Base-by-base conservation (phyloP, 2,113 vertebrate genomes). In the Prochilodus magdalenae region DNA sequence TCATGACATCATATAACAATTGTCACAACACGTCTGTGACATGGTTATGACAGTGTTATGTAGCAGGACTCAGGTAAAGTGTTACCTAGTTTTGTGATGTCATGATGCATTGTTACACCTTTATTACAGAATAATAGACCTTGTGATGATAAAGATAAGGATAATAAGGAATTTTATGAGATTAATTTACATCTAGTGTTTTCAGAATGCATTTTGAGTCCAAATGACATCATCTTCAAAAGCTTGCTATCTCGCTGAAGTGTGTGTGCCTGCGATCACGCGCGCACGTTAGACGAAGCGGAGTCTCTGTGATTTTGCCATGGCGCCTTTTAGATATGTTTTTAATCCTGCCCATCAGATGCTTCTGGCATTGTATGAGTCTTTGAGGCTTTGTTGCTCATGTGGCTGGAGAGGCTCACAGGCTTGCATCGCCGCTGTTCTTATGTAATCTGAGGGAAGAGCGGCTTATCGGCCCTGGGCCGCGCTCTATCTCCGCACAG, bases 271-370 rank as follows among this genome's bases (percentile, higher is more conserved):
- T 84, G 70, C 80, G 84, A 79, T 80, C 83, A 81, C 75, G 79
- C 81, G 55, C 73, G 83, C 57, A 76, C 65, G 65, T 72, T 77
- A 90, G 89, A 91, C 92, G 79, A 73, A 87, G 70, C 75, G 90
- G 86, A 92, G 91, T 91, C 91, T 89, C 82, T 82, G 80, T 90
- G 92, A 94, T 92, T 92, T 90, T 87, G 86, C 75, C 87, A 84
- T 94, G 94, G 93, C 93, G 93, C 93, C 93, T 94, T 88, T 88
- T 86, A 92, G 91, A 93, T 93, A 91, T 88, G 90, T 88, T 89
- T 90, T 90, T 93, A 92, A 93, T 92, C 93, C 83, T 85, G 91
- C 89, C 88, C 91, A 95, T 95, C 94, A 91, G 91, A 94, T 94
- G 89, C 92, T 86, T 85, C 80, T 91, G 87, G 57, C 83, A 83